These are phyloP conservation scores for Cheilosia grossa DNA, from an alignment of 2,888 invertebrate species.

Conservation along the genomic window DNA sequence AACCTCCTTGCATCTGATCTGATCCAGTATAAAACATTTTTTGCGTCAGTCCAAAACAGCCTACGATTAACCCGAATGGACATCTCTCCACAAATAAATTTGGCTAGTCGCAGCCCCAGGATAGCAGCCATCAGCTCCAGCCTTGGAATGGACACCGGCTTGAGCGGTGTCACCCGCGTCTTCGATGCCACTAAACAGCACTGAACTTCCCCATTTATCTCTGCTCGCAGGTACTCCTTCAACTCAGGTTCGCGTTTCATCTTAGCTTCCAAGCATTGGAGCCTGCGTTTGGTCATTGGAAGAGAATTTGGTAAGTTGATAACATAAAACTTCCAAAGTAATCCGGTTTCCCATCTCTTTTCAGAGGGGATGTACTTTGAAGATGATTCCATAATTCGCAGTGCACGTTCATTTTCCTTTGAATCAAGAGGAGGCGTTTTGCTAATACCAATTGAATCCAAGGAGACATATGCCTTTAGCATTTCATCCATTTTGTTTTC, in stretches of 20 bases:
- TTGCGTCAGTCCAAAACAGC: conserved; percentile 59
- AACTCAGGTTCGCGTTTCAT: conserved; percentile 41
- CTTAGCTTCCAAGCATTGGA: conserved; percentile 49
- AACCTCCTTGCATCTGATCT: conserved; percentile 40
- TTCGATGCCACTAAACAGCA: conserved; percentile 15
- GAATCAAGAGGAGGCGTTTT: conserved; percentile 27
- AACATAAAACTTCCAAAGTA: conserved; percentile 46
- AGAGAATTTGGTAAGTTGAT: conserved; percentile 57
- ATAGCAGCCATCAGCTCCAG: conserved; percentile 41
- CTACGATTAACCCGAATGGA: conserved; percentile 29
- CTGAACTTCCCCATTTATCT: not conserved
- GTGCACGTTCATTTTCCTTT: conserved; percentile 55
- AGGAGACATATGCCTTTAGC: conserved; percentile 51
- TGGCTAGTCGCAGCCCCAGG: conserved; percentile 15
- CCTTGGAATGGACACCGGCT: conserved; percentile 36
- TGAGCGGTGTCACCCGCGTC: conserved; percentile 39
- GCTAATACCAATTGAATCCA: conserved; percentile 55
- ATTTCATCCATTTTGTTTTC: conserved; percentile 51
- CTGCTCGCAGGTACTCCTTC: conserved; percentile 14
- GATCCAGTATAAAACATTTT: conserved; percentile 44
- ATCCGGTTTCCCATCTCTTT: conserved; percentile 48
- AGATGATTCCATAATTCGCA: conserved; percentile 43
- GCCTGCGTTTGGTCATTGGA: conserved; percentile 51
- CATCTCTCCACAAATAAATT: conserved; percentile 7
- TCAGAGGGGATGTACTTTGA: conserved; percentile 39